Evolutionary conservation across 2,113 vertebrate genomes (phyloP).

Genomic region (Sigmodon hispidus): DNA sequence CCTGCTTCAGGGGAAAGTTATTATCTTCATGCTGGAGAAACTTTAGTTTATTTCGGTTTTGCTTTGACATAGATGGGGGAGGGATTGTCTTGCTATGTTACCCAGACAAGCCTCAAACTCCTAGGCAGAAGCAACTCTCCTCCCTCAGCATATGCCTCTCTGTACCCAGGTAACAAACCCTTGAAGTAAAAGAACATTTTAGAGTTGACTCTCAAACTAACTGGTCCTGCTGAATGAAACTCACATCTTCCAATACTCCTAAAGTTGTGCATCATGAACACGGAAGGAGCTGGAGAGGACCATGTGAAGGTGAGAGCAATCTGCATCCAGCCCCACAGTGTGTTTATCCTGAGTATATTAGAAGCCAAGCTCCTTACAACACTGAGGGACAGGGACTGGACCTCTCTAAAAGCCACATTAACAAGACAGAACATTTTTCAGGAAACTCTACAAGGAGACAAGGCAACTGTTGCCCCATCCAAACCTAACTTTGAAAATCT

Average conservation of each 20-base stretch:
- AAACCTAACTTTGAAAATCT: background rate
- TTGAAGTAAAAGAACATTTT: conserved; percentile 3
- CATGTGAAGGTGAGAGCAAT: background rate
- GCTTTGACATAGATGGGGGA: background rate
- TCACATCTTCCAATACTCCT: background rate
- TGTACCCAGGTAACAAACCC: background rate
- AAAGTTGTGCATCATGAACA: background rate
- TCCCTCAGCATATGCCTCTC: background rate
- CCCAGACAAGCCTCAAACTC: background rate
- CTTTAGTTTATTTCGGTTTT: background rate
- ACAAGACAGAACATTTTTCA: background rate
- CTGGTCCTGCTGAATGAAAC: background rate
- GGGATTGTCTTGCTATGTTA: background rate
- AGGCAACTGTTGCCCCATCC: no score
- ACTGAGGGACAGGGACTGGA: background rate
- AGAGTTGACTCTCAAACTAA: background rate
- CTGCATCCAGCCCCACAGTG: background rate
- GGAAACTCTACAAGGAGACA: background rate
- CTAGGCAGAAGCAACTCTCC: background rate
- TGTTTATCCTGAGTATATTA: background rate
- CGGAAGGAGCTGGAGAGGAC: background rate
- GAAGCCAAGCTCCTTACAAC: background rate
- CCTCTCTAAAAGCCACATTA: background rate
- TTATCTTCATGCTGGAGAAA: background rate
- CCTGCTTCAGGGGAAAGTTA: background rate